A percentile compares a stretch with the other conserved stretches of the same genome.
phyloP scores from a whole-genome alignment of 2,888 invertebrate genomes.

The Sepiola atlantica region DNA sequence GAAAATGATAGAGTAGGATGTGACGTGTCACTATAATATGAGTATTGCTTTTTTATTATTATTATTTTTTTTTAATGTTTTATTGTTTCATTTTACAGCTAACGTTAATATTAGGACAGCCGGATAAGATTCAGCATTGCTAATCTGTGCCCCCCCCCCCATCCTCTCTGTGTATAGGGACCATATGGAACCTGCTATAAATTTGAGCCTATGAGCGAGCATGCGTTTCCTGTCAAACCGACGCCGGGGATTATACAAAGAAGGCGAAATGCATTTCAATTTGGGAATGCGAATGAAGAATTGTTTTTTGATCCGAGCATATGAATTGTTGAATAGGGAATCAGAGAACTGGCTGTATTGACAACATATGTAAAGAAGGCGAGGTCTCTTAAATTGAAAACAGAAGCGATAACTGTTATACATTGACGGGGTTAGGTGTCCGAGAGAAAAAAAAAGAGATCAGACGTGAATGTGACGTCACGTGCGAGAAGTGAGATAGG shows the following conservation, averaged over 20 bases:
- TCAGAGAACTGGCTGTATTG: neutral
- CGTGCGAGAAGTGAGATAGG: no score
- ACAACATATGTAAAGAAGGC: neutral
- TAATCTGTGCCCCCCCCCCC: neutral
- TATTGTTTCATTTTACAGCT: neutral
- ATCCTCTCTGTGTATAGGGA: neutral
- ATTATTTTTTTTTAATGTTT: neutral
- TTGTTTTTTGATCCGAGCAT: neutral
- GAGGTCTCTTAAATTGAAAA: neutral
- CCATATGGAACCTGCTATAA: slow-evolving; percentile 6
- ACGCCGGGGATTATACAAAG: neutral
- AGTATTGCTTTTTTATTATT: neutral
- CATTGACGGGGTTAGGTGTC: no score
- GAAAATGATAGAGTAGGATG: neutral
- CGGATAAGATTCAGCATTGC: neutral
- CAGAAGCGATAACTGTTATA: no score
- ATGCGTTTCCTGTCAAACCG: neutral
- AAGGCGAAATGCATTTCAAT: neutral
- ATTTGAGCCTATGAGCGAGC: neutral
- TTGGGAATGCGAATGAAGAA: neutral
- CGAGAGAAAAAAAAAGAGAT: no score
- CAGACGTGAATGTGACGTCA: no score
- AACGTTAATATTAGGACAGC: neutral
- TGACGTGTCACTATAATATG: neutral
- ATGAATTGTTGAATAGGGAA: neutral